Percentiles rank a stretch among this genome's conserved stretches.
These are phyloP conservation scores for Hypothenemus hampei DNA, from an alignment of 1,140 invertebrate genomes.

Conservation along the genomic window DNA sequence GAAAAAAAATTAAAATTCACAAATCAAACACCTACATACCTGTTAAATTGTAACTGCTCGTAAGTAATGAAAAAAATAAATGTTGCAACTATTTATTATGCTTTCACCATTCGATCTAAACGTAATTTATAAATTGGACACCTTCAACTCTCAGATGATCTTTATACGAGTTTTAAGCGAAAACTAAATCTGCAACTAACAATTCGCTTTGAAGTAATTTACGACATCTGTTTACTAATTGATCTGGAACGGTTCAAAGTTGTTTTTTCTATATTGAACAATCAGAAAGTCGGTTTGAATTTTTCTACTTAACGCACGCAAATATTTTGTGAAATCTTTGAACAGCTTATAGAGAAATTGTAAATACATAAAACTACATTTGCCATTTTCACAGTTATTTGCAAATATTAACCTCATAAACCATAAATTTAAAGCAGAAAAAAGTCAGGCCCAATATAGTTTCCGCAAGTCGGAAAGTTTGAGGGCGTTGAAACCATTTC, in stretches of 20 bases:
- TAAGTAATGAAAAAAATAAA: too few species aligned
- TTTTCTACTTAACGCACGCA: too few species aligned
- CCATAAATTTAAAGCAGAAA: conserved; percentile 39
- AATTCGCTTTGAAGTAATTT: conserved; percentile 22
- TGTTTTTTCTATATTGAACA: too few species aligned
- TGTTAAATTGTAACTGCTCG: too few species aligned
- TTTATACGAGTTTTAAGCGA: not conserved
- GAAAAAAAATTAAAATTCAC: not conserved
- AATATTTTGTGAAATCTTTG: too few species aligned
- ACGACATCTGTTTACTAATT: conserved; percentile 24
- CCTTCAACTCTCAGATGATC: not conserved
- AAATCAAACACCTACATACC: not conserved
- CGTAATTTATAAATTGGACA: not conserved
- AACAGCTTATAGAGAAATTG: too few species aligned
- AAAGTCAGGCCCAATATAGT: conserved; percentile 42
- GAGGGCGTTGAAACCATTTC: conserved; percentile 36
- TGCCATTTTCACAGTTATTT: too few species aligned
- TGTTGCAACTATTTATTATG: too few species aligned
- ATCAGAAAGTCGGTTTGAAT: too few species aligned
- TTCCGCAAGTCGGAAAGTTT: conserved; percentile 42
- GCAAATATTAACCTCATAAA: too few species aligned
- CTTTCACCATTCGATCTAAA: too few species aligned
- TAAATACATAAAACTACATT: too few species aligned
- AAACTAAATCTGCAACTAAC: conserved; percentile 18
- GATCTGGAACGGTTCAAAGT: conserved; percentile 12